Conservation (phyloP, 2,888 invertebrate species). For the Eulithis prunata region DNA sequence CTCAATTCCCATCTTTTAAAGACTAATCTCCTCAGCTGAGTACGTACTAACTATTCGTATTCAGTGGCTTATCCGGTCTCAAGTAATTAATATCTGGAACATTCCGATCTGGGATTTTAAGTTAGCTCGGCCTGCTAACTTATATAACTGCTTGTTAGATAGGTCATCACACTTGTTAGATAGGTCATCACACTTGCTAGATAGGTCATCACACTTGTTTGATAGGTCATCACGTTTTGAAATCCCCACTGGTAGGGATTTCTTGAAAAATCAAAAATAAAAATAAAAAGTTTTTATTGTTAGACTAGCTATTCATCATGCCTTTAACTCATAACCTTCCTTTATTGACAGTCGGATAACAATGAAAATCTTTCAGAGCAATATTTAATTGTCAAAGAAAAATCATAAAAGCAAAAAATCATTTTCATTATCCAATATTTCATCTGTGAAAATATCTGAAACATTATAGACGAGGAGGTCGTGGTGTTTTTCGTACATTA, state of each 20-base stretch:
- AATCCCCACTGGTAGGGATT: no score
- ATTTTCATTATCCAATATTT: conserved; percentile 2
- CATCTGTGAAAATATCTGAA: conserved; percentile 3
- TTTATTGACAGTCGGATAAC: background rate
- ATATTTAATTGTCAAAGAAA: background rate
- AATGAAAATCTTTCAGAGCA: background rate
- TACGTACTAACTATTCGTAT: no score
- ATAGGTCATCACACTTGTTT: no score
- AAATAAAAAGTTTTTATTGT: no score
- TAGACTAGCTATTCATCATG: no score
- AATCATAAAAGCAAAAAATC: background rate
- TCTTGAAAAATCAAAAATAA: no score
- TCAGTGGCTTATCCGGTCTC: no score
- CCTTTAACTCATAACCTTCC: background rate
- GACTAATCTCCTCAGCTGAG: background rate
- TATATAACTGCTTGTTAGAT: background rate
- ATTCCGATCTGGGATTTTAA: background rate
- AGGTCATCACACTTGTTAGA: no score
- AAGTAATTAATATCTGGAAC: conserved; percentile 8
- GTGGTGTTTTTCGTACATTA: background rate
- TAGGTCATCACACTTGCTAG: no score
- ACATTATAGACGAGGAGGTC: conserved; percentile 2
- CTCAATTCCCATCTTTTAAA: conserved; percentile 3
- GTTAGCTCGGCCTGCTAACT: background rate
- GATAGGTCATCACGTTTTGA: no score